These are phyloP conservation scores for Strix aluco DNA, from an alignment of 2,113 vertebrate species.

Conservation along the genomic window DNA sequence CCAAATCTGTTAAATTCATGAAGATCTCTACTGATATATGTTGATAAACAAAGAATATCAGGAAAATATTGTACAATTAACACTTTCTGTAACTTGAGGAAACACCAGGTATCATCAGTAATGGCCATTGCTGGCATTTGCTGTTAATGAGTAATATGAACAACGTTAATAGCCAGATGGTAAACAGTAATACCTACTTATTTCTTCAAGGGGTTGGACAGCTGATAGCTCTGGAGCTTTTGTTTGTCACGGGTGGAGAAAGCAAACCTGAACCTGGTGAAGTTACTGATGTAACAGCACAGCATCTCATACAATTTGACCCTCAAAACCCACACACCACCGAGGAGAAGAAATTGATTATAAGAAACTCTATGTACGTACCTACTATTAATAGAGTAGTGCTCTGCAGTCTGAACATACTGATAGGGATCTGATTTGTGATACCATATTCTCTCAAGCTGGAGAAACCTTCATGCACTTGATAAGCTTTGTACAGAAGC, in stretches of 20 bases:
- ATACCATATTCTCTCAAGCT: not conserved
- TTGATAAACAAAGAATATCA: not conserved
- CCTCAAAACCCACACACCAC: constrained; percentile 77
- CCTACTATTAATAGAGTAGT: not conserved
- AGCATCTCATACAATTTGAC: constrained; percentile 83
- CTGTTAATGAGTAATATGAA: not conserved
- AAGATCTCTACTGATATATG: not conserved
- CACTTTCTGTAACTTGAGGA: not conserved
- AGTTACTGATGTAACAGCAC: constrained; percentile 76
- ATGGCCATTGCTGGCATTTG: not conserved
- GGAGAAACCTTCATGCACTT: not conserved
- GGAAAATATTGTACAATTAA: not conserved
- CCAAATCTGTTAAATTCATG: not conserved
- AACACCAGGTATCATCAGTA: not conserved
- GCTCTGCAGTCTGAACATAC: not conserved
- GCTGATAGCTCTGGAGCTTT: constrained; percentile 80
- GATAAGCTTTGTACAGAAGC: not conserved
- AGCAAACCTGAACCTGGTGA: constrained; percentile 73
- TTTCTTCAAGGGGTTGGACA: constrained; percentile 82
- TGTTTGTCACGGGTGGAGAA: constrained; percentile 77
- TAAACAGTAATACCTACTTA: not conserved
- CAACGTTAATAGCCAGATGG: not conserved
- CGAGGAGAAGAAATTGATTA: constrained; percentile 74
- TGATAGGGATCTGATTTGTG: not conserved
- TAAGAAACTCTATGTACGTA: constrained; percentile 86